phyloP scores from a whole-genome alignment of 2,888 invertebrate species.

The Drosophila picticornis region DNA sequence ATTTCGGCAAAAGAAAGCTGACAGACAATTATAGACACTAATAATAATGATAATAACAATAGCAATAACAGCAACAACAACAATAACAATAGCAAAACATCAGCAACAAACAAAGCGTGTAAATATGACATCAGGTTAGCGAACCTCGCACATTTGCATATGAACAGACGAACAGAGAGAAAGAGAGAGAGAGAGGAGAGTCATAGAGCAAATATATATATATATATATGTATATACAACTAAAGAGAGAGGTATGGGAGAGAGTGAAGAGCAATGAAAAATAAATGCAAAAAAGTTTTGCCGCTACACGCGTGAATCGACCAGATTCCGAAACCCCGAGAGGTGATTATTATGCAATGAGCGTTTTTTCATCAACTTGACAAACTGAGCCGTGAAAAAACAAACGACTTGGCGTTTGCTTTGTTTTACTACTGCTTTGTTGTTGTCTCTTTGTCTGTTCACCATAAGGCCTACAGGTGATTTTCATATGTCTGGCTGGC shows the following conservation, averaged over 20 bases:
- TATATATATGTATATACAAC: background rate
- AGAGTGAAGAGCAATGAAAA: constrained; percentile 25
- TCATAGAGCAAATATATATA: constrained; percentile 1
- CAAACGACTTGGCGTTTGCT: constrained; percentile 56
- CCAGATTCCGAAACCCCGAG: constrained; percentile 42
- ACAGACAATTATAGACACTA: constrained; percentile 72
- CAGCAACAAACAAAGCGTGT: constrained; percentile 60
- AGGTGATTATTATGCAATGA: constrained; percentile 84
- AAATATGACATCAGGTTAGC: constrained; percentile 80
- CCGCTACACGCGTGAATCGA: constrained; percentile 64
- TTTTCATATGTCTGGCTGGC: constrained; percentile 30
- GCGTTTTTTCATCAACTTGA: constrained; percentile 80
- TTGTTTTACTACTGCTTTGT: constrained; percentile 56
- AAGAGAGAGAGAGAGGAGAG: constrained; percentile 5
- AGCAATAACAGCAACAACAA: constrained; percentile 24
- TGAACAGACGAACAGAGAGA: constrained; percentile 24
- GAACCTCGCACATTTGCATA: constrained; percentile 70
- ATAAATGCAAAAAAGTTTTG: constrained; percentile 40
- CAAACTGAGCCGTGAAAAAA: constrained; percentile 70
- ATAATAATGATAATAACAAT: constrained; percentile 58
- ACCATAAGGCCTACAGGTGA: constrained; percentile 46
- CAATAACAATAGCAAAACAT: constrained; percentile 1
- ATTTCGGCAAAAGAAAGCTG: constrained; percentile 70
- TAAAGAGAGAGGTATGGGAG: constrained; percentile 6
- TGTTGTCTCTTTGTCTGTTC: constrained; percentile 38